phyloP scores from a whole-genome alignment of 2,113 vertebrate species.

The Ictalurus punctatus region DNA sequence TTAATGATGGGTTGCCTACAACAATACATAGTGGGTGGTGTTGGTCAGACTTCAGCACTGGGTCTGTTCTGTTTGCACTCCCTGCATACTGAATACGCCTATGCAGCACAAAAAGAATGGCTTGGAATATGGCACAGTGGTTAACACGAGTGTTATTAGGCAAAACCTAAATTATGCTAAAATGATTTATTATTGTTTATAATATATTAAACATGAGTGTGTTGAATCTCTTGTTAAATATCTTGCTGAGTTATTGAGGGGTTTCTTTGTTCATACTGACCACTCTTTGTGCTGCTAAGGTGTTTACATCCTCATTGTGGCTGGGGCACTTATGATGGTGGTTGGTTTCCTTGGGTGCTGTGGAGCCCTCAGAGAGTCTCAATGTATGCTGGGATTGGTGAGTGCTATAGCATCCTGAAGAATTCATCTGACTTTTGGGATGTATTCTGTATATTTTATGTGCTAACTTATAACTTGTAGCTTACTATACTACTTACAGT shows the following conservation, averaged over 20 bases:
- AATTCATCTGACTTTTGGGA: not conserved
- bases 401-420: conserved; percentile 56
- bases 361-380: conserved; percentile 90
- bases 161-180: not conserved
- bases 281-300: conserved; percentile 66
- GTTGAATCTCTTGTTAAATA: no score
- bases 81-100: conserved; percentile 16
- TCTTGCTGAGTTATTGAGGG: not conserved
- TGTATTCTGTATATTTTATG: not conserved
- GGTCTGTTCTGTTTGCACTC: conserved; percentile 23
- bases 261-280: not conserved
- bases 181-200: not conserved
- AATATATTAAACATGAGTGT: not conserved
- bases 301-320: conserved; percentile 90
- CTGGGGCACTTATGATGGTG: conserved; percentile 92
- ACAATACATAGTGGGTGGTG: conserved; percentile 39
- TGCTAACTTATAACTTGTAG: not conserved
- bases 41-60: not conserved
- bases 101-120: not conserved
- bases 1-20: conserved; percentile 47
- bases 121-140: not conserved
- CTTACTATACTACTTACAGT: not conserved
- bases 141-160: not conserved
- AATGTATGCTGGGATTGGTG: conserved; percentile 95
- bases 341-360: conserved; percentile 97